Evolutionary conservation across 2,888 invertebrate species (phyloP).

Genomic region (Gnatocerus cornutus): DNA sequence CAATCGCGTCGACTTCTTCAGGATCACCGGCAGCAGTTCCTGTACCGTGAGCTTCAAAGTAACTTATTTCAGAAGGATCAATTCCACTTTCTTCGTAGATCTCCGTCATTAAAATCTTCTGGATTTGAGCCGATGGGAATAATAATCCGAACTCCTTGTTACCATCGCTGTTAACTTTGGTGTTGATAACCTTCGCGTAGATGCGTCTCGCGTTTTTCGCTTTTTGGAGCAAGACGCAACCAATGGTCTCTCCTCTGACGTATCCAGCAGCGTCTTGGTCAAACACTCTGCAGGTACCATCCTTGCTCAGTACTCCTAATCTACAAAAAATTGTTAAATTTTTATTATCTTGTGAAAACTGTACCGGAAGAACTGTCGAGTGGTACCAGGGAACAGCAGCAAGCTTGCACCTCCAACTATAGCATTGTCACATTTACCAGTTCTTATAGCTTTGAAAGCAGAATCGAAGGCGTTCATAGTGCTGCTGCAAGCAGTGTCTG

Average conservation of each 20-base stretch:
- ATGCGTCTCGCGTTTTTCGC: slow-evolving; percentile 71
- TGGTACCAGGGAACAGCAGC: slow-evolving; percentile 87
- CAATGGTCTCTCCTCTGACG: slow-evolving; percentile 86
- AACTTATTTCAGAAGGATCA: slow-evolving; percentile 80
- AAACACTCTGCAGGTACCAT: slow-evolving; percentile 93
- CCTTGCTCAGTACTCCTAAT: slow-evolving; percentile 84
- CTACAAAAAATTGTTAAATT: slow-evolving; percentile 63
- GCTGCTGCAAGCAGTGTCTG: slow-evolving; percentile 94
- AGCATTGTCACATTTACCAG: slow-evolving; percentile 88
- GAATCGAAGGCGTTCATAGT: slow-evolving; percentile 88
- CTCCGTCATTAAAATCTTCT: slow-evolving; percentile 76
- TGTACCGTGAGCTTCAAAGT: slow-evolving; percentile 90
- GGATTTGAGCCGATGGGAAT: slow-evolving; percentile 71
- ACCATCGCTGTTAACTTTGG: slow-evolving; percentile 64
- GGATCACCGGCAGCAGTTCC: slow-evolving; percentile 86
- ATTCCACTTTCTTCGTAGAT: slow-evolving; percentile 81
- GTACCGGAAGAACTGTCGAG: slow-evolving; percentile 85
- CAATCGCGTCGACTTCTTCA: slow-evolving; percentile 89
- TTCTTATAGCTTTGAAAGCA: slow-evolving; percentile 82
- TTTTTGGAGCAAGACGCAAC: slow-evolving; percentile 82
- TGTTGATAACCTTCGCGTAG: slow-evolving; percentile 71
- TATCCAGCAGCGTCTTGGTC: slow-evolving; percentile 89
- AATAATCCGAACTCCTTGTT: no score
- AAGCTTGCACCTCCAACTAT: slow-evolving; percentile 90
- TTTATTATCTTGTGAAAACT: no score